phyloP scores from a whole-genome alignment of 2,888 invertebrate species.

The Latrodectus hesperus region DNA sequence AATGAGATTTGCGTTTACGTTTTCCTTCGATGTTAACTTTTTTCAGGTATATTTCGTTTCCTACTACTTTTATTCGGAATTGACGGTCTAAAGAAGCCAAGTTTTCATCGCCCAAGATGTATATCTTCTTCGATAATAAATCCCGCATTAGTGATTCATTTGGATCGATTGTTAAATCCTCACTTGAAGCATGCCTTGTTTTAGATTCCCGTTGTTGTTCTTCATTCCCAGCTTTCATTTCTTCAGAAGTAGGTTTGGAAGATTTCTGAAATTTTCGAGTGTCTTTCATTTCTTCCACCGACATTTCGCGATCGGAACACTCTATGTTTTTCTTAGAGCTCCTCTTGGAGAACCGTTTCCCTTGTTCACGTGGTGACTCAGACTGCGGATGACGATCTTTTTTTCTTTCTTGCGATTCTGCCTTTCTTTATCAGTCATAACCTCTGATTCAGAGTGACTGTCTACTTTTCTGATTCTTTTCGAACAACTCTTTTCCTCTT shows the following conservation, averaged over 20 bases:
- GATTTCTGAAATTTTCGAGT: conserved; percentile 15
- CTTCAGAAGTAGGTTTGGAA: neutral
- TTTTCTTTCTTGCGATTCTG: conserved; percentile 36
- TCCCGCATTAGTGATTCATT: conserved; percentile 20
- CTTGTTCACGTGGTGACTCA: too few species aligned
- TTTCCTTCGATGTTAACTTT: conserved; percentile 9
- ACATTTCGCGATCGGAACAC: too few species aligned
- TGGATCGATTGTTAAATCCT: neutral
- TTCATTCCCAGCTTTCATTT: conserved; percentile 1
- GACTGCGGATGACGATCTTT: neutral
- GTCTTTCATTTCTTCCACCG: neutral
- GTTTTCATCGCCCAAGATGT: conserved; percentile 46
- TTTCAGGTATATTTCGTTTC: conserved; percentile 36
- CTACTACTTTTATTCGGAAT: conserved; percentile 25
- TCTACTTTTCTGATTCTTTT: conserved; percentile 1
- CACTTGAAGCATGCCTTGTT: neutral
- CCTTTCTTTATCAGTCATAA: neutral
- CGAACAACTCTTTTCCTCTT: conserved; percentile 12
- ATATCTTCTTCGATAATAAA: conserved; percentile 30
- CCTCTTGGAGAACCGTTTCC: too few species aligned
- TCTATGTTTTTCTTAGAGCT: too few species aligned
- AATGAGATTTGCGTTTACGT: conserved; percentile 7
- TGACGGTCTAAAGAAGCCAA: conserved; percentile 13
- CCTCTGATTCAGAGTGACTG: conserved; percentile 28
- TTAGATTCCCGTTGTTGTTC: conserved; percentile 8